phyloP scores from a whole-genome alignment of 64 coral and sea anemone species.

The Anthopleura sola region DNA sequence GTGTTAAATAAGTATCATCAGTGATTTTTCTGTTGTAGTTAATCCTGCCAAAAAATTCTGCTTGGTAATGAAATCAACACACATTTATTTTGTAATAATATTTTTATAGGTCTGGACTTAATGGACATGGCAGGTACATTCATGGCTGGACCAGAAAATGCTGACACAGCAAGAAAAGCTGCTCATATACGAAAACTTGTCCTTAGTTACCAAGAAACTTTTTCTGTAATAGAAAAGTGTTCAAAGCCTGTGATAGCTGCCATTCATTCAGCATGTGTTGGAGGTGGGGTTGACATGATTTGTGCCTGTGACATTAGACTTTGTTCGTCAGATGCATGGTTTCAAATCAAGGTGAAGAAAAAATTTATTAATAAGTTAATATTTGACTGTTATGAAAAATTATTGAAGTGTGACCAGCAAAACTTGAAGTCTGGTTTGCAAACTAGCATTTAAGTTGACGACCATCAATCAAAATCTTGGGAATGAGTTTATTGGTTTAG shows the following conservation, averaged over 20 bases:
- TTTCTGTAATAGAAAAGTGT: constrained; percentile 87
- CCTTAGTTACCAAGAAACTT: constrained; percentile 61
- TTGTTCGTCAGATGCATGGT: constrained; percentile 95
- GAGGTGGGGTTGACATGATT: constrained; percentile 91
- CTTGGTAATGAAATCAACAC: no score
- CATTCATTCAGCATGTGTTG: constrained; percentile 91
- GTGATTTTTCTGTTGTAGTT: no score
- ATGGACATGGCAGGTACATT: constrained; percentile 60
- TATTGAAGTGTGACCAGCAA: no score
- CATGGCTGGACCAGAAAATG: constrained; percentile 26
- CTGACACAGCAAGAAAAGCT: constrained; percentile 64
- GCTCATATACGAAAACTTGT: constrained; percentile 51
- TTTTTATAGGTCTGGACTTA: constrained; percentile 67
- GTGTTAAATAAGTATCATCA: no score
- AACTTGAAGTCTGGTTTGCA: no score
- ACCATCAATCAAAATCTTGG: no score
- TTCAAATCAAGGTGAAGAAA: constrained; percentile 77
- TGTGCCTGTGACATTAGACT: constrained; percentile 87
- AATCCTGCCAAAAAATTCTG: no score
- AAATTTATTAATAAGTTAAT: background rate
- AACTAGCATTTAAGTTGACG: no score
- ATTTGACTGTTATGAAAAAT: no score
- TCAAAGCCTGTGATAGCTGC: constrained; percentile 92
- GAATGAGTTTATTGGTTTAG: no score
- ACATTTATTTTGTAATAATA: background rate